These are phyloP conservation scores for Mus caroli DNA, from an alignment of 2,797 vertebrate species.

Conservation along the genomic window DNA sequence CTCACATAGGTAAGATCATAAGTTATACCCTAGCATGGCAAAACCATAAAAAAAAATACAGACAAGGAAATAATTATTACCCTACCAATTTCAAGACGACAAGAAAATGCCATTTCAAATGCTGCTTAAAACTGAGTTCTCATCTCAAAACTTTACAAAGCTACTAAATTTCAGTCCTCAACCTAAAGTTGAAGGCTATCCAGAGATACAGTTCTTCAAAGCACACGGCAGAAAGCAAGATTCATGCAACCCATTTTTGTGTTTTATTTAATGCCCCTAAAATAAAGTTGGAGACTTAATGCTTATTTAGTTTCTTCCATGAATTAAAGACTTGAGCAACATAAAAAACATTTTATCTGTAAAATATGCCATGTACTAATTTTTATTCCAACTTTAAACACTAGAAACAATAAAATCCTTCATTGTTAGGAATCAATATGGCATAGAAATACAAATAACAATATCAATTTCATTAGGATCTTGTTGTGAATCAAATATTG, in stretches of 20 bases:
- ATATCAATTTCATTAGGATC: background rate
- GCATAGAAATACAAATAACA: background rate
- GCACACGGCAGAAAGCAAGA: background rate
- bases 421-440: conserved; percentile 7
- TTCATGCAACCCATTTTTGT: background rate
- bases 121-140: conserved; percentile 49
- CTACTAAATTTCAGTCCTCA: conserved; percentile 33
- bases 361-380: background rate
- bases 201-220: conserved; percentile 31
- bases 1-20: background rate
- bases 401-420: background rate
- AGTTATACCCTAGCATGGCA: background rate
- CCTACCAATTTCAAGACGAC: background rate
- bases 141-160: background rate
- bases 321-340: background rate
- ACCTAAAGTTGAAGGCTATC: conserved; percentile 9
- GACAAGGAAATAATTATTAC: conserved; percentile 20
- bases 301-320: conserved; percentile 4
- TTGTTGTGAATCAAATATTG: conserved; percentile 74
- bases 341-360: background rate
- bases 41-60: background rate
- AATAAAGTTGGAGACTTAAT: conserved; percentile 9
- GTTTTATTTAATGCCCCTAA: background rate
- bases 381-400: conserved; percentile 25
- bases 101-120: background rate